Conservation (phyloP, 2,113 vertebrate species). For the Vulpes lagopus region DNA sequence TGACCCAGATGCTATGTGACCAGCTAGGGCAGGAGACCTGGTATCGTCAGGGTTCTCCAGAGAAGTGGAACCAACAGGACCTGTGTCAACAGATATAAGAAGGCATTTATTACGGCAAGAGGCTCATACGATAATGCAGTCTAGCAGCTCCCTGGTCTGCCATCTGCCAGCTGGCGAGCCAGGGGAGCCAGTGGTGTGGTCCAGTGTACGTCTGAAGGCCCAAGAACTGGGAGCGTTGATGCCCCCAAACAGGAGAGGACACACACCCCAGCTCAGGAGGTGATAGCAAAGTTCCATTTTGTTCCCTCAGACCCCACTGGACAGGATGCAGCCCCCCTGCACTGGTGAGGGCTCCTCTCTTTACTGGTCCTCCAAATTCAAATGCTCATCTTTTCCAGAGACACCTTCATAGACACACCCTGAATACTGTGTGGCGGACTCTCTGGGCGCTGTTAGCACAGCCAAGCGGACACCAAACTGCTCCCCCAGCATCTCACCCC, state of each 20-base stretch:
- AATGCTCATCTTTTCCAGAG: too few relatives aligned
- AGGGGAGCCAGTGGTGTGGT: fast-evolving
- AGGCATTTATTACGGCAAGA: background rate
- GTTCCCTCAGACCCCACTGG: background rate
- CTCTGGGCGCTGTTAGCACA: fast-evolving
- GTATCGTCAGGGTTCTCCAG: background rate
- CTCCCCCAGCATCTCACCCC: background rate
- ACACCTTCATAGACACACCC: background rate
- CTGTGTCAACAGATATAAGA: background rate
- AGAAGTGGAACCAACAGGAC: background rate
- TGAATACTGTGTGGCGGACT: background rate
- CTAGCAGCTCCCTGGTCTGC: too few relatives aligned
- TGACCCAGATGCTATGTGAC: fast-evolving
- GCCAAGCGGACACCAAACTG: too few relatives aligned
- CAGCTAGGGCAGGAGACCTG: background rate
- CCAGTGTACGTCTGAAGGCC: background rate
- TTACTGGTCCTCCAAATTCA: background rate
- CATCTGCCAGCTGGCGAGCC: too few relatives aligned
- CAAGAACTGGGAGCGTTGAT: background rate
- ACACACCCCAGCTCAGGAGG: background rate
- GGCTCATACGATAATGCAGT: background rate
- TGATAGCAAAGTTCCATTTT: fast-evolving
- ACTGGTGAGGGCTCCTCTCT: background rate
- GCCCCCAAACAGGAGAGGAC: background rate
- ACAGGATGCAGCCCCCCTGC: too few relatives aligned